phyloP scores from a whole-genome alignment of 1,140 invertebrate species.

The Solenopsis invicta region DNA sequence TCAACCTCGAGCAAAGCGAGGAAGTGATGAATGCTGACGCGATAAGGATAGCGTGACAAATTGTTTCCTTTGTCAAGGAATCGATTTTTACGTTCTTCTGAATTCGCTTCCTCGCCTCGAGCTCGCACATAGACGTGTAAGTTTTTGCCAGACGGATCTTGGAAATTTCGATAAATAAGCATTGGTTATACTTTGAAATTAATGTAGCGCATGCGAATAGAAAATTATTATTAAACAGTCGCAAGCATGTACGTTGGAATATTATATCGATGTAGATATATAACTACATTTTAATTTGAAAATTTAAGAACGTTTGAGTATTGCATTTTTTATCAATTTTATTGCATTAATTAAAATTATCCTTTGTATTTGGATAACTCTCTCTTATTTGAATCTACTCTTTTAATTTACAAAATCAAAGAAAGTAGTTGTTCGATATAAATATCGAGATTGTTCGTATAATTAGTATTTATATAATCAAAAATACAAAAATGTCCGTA shows the following conservation, averaged over 20 bases:
- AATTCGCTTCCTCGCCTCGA: not conserved
- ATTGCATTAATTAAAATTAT: not conserved
- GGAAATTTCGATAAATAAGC: not conserved
- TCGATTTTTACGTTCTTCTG: constrained; percentile 17
- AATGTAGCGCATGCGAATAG: not conserved
- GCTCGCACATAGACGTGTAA: not conserved
- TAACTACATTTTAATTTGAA: not conserved
- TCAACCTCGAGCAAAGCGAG: not conserved
- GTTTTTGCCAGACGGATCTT: not conserved
- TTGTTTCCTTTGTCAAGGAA: constrained; percentile 6
- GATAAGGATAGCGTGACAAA: constrained; percentile 44
- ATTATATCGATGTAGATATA: not conserved
- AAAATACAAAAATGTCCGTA: not conserved
- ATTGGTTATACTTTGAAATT: not conserved
- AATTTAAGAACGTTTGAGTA: not conserved
- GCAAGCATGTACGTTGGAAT: not conserved
- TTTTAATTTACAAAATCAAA: not conserved
- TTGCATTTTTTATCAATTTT: not conserved
- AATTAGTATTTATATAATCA: not conserved
- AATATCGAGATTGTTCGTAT: not conserved
- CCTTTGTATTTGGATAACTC: not conserved
- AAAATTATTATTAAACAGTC: constrained; percentile 10
- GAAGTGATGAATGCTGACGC: constrained; percentile 24
- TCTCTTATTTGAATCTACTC: not conserved
- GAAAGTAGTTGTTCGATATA: not conserved